Evolutionary conservation across 2,797 vertebrate species (phyloP), one percentile per base, ranked within the genome.

Genomic region (Rhinella marina): DNA sequence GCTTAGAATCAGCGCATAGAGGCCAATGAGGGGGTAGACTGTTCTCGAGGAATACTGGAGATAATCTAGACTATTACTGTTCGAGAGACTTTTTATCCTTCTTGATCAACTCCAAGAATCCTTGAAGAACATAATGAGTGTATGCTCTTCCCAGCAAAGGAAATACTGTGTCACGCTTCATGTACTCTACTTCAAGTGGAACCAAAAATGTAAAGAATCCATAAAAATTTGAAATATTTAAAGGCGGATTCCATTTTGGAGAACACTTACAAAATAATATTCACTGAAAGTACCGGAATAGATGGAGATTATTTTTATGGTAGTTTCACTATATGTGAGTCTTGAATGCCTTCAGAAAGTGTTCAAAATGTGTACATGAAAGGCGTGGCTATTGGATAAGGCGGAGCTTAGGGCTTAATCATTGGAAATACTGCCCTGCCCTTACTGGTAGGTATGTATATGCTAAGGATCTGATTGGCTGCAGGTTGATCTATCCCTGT

Each of bases 1-100:
- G 87, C 56, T 88, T 61, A 13, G 57, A 85, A 88, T 88, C 87
- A 88, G 75, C 7, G 52, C 17, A 23, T 9, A 41, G 81, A 84
- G 87, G 87, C 82, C 81, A 19, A 6, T 14, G 23, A 72, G 62
- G 82, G 81, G 82, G 50, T 12, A 13, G 11, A 57, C 11, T 82
- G 25, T 50, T 21, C 29, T 82, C 21, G 10, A 59, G 68, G 54
- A 87, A 64, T 64, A 54, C 29, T 79, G 16, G 7, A 72, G 17
- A 76, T 48, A 76, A 73, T 62, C 29, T 19, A 27, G 3, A 7
- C 59, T 52, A 50, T 66, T 66, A 25, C 59, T 77, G 17, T 27
- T 25, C 7, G 6, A 0, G 50, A 61, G 66, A 52, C 25, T 54
- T 41, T 56, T 21, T 54, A 17, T 3, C 17, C 19, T 2, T 23